Base-by-base conservation (phyloP, 1,140 invertebrate species). In the Cardiocondyla obscurior region DNA sequence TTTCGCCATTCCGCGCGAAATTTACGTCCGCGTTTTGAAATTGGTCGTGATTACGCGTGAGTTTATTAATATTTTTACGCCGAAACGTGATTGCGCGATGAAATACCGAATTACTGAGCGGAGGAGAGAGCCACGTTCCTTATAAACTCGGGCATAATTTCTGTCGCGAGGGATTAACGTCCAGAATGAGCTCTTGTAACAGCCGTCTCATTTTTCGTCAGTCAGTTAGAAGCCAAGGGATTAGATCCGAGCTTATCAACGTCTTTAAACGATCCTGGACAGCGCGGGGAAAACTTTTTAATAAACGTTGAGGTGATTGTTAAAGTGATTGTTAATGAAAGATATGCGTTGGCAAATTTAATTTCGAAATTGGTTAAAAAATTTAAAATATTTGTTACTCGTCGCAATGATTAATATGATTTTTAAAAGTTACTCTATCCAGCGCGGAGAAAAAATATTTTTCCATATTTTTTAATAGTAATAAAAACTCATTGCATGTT, bases 131-230 rank as follows among this genome's bases (percentile, higher is more conserved):
- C 25, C 19, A 16, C 19, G 7, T 57, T 57, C 16, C 22, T 39
- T 57, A 39, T 72, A 72, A 39, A 72, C 14, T 57, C 33, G 33
- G 30, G 30, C 33, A 55, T 57, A 72, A 72, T 72, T 72, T 57
- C 33, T 53, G 46, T 72, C 51, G 42, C 14, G 25, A 44, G 39
- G 16, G 22, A 72, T 53, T 72, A 72, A 72, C 49, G 30, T 55
- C 6, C 2, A 30, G 28, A 19, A 72, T 57, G 49, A 72, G 22
- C 33, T n/a, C n/a, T 57, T 57, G 69, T 57, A 72, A 72, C 30
- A 8, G 19, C 42, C 51, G 22, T 72, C 33, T 19, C 33, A 16
- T 72, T 72, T 72, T 55, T 57, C 33, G 25, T 7, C 25, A 28
- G 69, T 57, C 33, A 72, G 30, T 72, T 36, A 28, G 14, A 53